Evolutionary conservation across 2,888 invertebrate genomes (phyloP).

Genomic region (Acrobasis consociella): DNA sequence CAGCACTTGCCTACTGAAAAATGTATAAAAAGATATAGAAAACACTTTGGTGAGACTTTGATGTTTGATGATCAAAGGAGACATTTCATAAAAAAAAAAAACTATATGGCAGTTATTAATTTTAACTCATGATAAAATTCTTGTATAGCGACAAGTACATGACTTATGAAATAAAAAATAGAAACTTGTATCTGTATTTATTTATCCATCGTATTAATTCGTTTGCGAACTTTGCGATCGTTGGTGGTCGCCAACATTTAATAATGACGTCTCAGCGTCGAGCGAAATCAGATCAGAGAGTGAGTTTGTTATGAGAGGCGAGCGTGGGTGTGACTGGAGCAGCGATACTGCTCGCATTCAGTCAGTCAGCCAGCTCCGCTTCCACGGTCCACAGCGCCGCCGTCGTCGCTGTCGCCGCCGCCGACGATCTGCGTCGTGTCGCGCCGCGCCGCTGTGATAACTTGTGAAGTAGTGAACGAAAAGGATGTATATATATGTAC

Average conservation of each 20-base stretch:
- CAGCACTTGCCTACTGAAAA: too few species aligned
- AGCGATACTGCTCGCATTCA: constrained; percentile 55
- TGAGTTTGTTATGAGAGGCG: constrained; percentile 51
- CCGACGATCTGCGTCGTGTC: constrained; percentile 45
- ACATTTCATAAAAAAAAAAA: too few species aligned
- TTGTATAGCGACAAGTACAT: constrained; percentile 40
- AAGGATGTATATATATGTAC: constrained; percentile 81
- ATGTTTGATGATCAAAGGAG: too few species aligned
- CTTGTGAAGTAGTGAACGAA: constrained; percentile 76
- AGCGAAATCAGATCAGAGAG: constrained; percentile 73
- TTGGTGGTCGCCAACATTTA: constrained; percentile 57
- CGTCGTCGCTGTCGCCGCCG: constrained; percentile 38
- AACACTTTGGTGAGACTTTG: too few species aligned
- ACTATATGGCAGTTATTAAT: too few species aligned
- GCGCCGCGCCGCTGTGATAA: constrained; percentile 60
- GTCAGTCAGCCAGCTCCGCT: constrained; percentile 48
- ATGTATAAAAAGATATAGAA: too few species aligned
- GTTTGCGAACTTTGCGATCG: constrained; percentile 57
- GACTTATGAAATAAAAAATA: constrained; percentile 57
- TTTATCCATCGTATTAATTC: constrained; percentile 59
- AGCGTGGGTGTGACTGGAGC: constrained; percentile 67
- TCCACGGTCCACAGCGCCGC: constrained; percentile 50
- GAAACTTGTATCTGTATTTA: constrained; percentile 44
- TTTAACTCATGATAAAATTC: too few species aligned
- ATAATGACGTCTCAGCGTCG: constrained; percentile 52